Conservation (phyloP, 2,113 vertebrate genomes). For the Sinocyclocheilus maitianheensis region DNA sequence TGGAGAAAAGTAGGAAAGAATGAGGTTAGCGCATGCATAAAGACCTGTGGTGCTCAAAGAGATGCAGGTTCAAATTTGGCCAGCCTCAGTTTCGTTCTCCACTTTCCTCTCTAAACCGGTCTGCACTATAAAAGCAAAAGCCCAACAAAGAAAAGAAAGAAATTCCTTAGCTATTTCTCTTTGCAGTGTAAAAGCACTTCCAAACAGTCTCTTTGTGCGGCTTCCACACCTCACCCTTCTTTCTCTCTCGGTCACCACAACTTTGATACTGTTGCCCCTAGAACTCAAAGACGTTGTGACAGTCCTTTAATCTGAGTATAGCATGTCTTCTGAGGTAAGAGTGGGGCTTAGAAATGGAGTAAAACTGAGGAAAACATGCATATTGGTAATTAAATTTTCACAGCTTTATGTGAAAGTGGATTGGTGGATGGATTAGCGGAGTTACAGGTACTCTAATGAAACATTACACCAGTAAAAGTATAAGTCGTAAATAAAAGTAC, state of each 20-base stretch:
- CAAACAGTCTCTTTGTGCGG: not conserved
- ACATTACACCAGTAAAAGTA: no score
- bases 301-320: slow-evolving; percentile 21
- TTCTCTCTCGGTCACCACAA: not conserved
- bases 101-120: not conserved
- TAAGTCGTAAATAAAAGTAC: not conserved
- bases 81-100: not conserved
- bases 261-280: slow-evolving; percentile 22
- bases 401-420: not conserved
- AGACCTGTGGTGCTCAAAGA: not conserved
- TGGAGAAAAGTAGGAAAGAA: slow-evolving; percentile 4
- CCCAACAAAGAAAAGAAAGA: not conserved
- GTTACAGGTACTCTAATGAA: not conserved
- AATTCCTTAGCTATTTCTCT: slow-evolving; percentile 4
- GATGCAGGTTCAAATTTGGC: not conserved
- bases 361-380: slow-evolving; percentile 10
- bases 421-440: not conserved
- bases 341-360: not conserved
- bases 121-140: slow-evolving; percentile 10
- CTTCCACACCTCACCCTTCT: not conserved
- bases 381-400: slow-evolving; percentile 6
- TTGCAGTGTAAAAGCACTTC: not conserved
- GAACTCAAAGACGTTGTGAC: not conserved
- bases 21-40: not conserved
- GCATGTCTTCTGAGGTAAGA: not conserved